These are phyloP conservation scores for Cephus runcator DNA, from an alignment of 2,888 invertebrate genomes.

Conservation along the genomic window DNA sequence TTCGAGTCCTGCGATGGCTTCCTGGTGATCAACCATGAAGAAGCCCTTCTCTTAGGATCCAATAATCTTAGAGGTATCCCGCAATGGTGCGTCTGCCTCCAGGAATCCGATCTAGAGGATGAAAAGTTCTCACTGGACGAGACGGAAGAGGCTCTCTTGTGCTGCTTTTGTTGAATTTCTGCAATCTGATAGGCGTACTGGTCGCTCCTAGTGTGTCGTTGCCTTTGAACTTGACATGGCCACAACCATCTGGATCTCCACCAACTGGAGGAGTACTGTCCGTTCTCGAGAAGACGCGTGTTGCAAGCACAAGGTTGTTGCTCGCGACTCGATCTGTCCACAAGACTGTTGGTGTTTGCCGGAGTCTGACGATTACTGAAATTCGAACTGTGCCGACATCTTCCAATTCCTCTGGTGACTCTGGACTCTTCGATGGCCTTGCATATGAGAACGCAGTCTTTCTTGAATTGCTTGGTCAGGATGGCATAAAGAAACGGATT, in stretches of 20 bases:
- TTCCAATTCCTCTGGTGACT: conserved; percentile 87
- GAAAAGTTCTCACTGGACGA: conserved; percentile 92
- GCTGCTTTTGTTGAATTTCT: conserved; percentile 80
- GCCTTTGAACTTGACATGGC: conserved; percentile 61
- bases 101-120: conserved; percentile 87
- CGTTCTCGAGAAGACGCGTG: conserved; percentile 69
- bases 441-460: conserved; percentile 95
- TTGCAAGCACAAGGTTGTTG: conserved; percentile 74
- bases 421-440: conserved; percentile 95
- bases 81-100: conserved; percentile 81
- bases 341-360: conserved; percentile 85
- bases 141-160: conserved; percentile 83
- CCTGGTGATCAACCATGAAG: conserved; percentile 90
- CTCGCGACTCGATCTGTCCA: conserved; percentile 82
- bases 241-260: conserved; percentile 67
- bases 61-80: conserved; percentile 80
- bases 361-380: conserved; percentile 90
- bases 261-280: conserved; percentile 37
- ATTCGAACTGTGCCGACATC: conserved; percentile 87
- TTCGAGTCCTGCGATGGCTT: conserved; percentile 94
- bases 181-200: conserved; percentile 82
- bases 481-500: conserved; percentile 98
- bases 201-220: conserved; percentile 68
- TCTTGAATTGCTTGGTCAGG: conserved; percentile 96
- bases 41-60: conserved; percentile 82